Percentiles rank a stretch among this genome's conserved stretches.
These are phyloP conservation scores for Cantharis lateralis DNA, from an alignment of 2,888 invertebrate species.

Conservation along the genomic window DNA sequence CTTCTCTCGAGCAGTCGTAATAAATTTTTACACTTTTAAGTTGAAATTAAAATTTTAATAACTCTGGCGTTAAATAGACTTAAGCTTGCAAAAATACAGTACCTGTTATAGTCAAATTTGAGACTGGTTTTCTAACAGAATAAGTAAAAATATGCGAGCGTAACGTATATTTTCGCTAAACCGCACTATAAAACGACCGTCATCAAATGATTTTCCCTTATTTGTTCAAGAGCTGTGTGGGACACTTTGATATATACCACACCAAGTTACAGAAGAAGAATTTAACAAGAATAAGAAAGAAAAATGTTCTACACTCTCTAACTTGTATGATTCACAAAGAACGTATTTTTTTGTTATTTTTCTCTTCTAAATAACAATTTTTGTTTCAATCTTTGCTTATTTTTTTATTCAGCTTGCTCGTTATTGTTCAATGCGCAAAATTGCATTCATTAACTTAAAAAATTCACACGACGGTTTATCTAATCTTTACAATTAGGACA, in stretches of 20 bases:
- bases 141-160: neutral
- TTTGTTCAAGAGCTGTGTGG: constrained; percentile 46
- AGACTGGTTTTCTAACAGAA: neutral
- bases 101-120: neutral
- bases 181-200: constrained; percentile 27
- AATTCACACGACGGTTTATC: neutral
- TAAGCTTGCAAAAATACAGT: too few species aligned
- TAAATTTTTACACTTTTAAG: neutral
- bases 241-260: constrained; percentile 47
- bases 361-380: constrained; percentile 20
- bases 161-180: neutral
- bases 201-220: constrained; percentile 45
- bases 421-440: neutral
- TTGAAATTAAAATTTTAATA: neutral
- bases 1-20: neutral
- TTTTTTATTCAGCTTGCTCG: neutral
- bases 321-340: constrained; percentile 27
- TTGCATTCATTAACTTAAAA: neutral
- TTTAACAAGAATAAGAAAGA: constrained; percentile 33
- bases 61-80: neutral
- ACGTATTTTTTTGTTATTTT: constrained; percentile 20
- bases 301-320: constrained; percentile 32
- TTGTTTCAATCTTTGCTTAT: constrained; percentile 1
- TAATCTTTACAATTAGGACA: constrained; percentile 13
- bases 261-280: constrained; percentile 40